Evolutionary conservation across 1,140 invertebrate genomes (phyloP), one percentile per base, ranked within the genome.

Genomic region (Drosophila sp.): DNA sequence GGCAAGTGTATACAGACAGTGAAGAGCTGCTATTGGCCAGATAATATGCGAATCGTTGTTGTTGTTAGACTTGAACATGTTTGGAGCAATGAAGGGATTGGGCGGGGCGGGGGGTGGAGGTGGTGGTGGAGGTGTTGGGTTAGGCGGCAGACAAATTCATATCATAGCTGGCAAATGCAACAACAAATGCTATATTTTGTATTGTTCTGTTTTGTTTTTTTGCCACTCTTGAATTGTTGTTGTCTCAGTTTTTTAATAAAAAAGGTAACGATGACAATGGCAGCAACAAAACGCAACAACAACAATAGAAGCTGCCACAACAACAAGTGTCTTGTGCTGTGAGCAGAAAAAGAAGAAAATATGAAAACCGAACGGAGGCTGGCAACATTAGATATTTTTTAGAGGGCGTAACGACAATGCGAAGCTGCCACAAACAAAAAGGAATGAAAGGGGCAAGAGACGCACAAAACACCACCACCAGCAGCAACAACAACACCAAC

Each of bases 171-270:
- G 4, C 38, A 41, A 25, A 5, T 16, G 2, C 45, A 27, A 46
- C 27, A 46, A 32, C 11, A 59, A 46, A 41, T 21, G 18, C 34
- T 6, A 25, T 50, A 46, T 50, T 11, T 36, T 48, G n/a, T 18
- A 11, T 43, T 14, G 14, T 32, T 29, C 21, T 21, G n/a, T 27
- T 67, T 18, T 69, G 40, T n/a, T 48, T 48, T 48, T 48, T 66
- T 27, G 62, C 29, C 51, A 51, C 32, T 73, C 64, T 73, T 57
- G 43, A 73, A 38, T 57, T 57, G 64, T 72, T 61, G 50, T 72
- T 61, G 56, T 61, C 41, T 63, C 57, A 54, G 72, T 53, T 74
- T 57, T 70, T 73, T 76, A 66, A 65, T 66, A 72, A 61, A 76
- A 65, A 76, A 72, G 53, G 53, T 58, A 72, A 72, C 62, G 63